phyloP scores from a whole-genome alignment of 92 coral and sea anemone species.

The Bergia sp. region DNA sequence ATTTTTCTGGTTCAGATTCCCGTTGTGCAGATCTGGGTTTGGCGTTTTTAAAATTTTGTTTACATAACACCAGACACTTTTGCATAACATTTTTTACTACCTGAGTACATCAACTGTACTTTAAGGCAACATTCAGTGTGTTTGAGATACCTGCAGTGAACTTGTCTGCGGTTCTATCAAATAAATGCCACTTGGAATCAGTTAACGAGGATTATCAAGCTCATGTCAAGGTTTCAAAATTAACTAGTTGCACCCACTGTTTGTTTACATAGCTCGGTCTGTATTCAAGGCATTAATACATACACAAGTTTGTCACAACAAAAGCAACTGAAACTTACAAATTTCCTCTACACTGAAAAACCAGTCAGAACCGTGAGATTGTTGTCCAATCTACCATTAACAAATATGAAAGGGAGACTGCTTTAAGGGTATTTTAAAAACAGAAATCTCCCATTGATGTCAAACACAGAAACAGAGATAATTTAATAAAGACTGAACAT shows the following conservation, averaged over 20 bases:
- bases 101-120: neutral
- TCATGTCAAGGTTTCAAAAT: neutral
- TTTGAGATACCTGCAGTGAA: neutral
- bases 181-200: neutral
- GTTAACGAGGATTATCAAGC: neutral
- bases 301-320: neutral
- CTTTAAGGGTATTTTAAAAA: too few species aligned
- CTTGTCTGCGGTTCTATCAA: neutral
- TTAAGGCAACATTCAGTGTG: neutral
- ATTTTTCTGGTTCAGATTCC: neutral
- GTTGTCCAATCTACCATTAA: neutral
- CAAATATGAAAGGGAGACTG: neutral
- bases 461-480: too few species aligned
- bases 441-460: neutral
- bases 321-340: neutral
- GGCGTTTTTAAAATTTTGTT: neutral
- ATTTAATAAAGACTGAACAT: neutral
- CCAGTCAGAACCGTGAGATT: neutral
- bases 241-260: neutral
- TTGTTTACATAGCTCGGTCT: neutral
- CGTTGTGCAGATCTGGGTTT: neutral
- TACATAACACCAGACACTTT: neutral
- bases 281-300: neutral
- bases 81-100: neutral
- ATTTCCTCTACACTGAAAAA: too few species aligned